Conservation (phyloP, 2,113 vertebrate genomes). For the Columba janthina region DNA sequence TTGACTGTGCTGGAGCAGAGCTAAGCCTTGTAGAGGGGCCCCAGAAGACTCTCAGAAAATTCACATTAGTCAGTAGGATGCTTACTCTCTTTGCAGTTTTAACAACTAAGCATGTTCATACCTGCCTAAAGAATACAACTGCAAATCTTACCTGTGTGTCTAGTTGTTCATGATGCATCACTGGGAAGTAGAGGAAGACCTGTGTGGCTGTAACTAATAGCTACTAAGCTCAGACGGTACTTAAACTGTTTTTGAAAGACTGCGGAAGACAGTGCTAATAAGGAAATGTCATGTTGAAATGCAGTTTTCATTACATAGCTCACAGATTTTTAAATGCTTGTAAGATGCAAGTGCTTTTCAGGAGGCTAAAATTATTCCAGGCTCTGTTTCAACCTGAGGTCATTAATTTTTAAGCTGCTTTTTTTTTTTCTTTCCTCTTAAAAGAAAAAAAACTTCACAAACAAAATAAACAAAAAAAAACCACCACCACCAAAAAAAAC, state of each 20-base stretch:
- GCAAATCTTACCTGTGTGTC: neutral
- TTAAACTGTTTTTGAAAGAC: neutral
- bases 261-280: neutral
- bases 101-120: neutral
- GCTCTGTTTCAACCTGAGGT: neutral
- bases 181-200: neutral
- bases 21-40: neutral
- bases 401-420: neutral
- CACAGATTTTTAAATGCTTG: slow-evolving; percentile 27
- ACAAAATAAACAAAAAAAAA: neutral
- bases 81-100: neutral
- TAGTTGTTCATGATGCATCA: neutral
- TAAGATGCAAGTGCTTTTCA: slow-evolving; percentile 5
- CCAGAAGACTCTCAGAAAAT: neutral
- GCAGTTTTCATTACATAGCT: slow-evolving; percentile 29
- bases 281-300: slow-evolving; percentile 23
- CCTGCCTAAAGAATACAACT: neutral
- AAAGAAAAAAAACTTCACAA: neutral
- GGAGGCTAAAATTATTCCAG: neutral
- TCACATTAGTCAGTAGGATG: neutral
- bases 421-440: neutral
- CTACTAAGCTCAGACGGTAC: neutral
- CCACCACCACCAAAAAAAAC: accelerated
- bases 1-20: neutral
- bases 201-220: neutral